Percentiles rank a stretch among this genome's conserved stretches.
phyloP scores from a whole-genome alignment of 1,140 invertebrate genomes.

The Pararge aegeria region DNA sequence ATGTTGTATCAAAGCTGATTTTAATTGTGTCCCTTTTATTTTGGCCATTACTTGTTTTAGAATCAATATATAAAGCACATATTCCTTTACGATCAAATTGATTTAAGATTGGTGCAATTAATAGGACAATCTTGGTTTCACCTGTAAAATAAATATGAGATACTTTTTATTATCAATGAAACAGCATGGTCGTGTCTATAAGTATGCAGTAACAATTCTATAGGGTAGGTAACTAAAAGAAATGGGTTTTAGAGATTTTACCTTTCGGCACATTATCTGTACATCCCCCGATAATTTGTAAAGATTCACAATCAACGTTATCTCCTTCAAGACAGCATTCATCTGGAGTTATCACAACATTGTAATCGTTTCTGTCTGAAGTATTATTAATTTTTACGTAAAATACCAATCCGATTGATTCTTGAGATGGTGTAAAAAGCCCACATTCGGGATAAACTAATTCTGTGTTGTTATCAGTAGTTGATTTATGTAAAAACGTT shows the following conservation, averaged over 20 bases:
- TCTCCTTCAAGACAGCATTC: conserved; percentile 47
- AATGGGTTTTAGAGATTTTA: conserved; percentile 32
- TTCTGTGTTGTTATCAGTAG: conserved; percentile 25
- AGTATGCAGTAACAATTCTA: too few species aligned
- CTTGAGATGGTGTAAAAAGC: conserved; percentile 27
- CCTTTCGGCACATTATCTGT: conserved; percentile 42
- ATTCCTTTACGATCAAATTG: conserved; percentile 48
- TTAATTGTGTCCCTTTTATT: conserved; percentile 46
- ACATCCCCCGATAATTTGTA: conserved; percentile 45
- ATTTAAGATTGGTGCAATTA: conserved; percentile 54
- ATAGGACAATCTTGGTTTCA: conserved; percentile 38
- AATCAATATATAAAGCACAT: conserved; percentile 50
- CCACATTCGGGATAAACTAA: conserved; percentile 34
- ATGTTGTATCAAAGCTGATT: conserved; percentile 55
- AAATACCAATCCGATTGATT: conserved; percentile 44
- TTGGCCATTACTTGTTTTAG: conserved; percentile 34
- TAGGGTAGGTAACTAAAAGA: conserved; percentile 4
- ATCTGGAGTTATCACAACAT: conserved; percentile 45
- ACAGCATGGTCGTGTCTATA: too few species aligned
- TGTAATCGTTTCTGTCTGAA: conserved; percentile 35
- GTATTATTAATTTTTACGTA: conserved; percentile 49
- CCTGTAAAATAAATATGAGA: conserved; percentile 36
- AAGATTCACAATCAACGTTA: conserved; percentile 40
- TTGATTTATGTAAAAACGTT: conserved; percentile 37
- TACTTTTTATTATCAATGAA: too few species aligned